These are phyloP conservation scores for Spinus pinus DNA, from an alignment of 2,797 vertebrate species.

Conservation along the genomic window DNA sequence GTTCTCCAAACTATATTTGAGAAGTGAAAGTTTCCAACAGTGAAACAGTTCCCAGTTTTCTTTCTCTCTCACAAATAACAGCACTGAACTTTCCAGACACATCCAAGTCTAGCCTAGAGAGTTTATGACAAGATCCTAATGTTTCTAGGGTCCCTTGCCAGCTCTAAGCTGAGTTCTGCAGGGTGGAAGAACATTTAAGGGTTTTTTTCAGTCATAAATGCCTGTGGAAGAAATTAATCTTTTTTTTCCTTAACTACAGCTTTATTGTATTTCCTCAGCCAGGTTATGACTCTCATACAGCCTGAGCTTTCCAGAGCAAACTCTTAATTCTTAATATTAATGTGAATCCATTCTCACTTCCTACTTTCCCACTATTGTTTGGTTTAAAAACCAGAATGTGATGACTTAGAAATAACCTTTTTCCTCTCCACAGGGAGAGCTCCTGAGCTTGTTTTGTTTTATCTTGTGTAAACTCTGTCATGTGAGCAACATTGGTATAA, in stretches of 20 bases:
- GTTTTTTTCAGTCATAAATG: background rate
- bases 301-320: background rate
- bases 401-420: background rate
- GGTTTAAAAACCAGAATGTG: background rate
- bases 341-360: background rate
- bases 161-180: background rate
- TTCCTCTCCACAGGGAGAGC: background rate
- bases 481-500: background rate
- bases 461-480: background rate
- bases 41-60: background rate
- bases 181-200: background rate
- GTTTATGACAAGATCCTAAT: background rate
- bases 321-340: constrained; percentile 23
- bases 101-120: background rate
- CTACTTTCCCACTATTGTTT: background rate
- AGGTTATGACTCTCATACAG: background rate
- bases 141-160: background rate
- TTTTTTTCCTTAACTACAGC: background rate
- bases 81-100: background rate
- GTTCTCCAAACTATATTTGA: background rate
- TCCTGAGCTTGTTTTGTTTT: background rate
- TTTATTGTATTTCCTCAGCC: background rate
- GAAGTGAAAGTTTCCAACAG: constrained; percentile 17
- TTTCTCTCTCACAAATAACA: background rate
- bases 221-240: background rate